These are phyloP conservation scores for Ceyx cyanopectus DNA, from an alignment of 2,113 vertebrate species.

Conservation along the genomic window DNA sequence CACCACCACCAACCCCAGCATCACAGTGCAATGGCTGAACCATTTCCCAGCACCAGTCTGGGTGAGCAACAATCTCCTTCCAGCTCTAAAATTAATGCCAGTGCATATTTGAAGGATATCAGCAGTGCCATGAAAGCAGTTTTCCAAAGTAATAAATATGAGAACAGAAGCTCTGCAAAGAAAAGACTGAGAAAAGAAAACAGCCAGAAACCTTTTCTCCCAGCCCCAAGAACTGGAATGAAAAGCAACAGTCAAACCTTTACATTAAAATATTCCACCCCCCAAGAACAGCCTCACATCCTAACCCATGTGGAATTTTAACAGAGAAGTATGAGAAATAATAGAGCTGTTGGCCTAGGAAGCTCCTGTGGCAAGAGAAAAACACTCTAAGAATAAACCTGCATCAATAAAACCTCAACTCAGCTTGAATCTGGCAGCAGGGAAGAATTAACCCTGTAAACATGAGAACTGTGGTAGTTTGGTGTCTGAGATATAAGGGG, in stretches of 20 bases:
- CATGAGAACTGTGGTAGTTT: background rate
- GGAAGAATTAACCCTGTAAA: background rate
- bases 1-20: background rate
- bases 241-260: background rate
- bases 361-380: background rate
- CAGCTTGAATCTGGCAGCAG: background rate
- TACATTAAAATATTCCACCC: background rate
- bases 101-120: background rate
- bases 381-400: background rate
- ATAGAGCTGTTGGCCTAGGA: background rate
- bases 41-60: background rate
- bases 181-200: background rate
- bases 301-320: background rate
- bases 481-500: accelerated
- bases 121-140: background rate
- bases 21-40: background rate
- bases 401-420: background rate
- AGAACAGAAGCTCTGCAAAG: background rate
- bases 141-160: background rate
- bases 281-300: background rate
- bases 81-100: background rate
- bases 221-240: background rate
- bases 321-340: background rate
- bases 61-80: background rate
- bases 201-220: background rate